Evolutionary conservation across 53 echinoderm and acorn worm genomes (phyloP).

Genomic region (Actinopyga echinites): DNA sequence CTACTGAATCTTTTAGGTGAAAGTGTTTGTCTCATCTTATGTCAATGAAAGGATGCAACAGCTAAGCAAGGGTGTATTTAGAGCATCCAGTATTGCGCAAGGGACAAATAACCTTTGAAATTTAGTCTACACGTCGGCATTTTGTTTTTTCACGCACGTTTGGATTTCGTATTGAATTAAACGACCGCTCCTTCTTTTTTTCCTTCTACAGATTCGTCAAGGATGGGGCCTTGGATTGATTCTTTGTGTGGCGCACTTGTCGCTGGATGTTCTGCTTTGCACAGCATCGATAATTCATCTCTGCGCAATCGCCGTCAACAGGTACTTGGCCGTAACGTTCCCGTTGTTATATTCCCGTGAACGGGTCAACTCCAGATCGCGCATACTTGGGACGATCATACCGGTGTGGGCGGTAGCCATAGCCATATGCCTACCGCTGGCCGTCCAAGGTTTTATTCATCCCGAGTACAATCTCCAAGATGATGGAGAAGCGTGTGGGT

Average conservation of each 20-base stretch:
- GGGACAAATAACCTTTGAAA: too few species aligned
- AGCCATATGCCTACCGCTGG: conserved; percentile 77
- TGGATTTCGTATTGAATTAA: too few species aligned
- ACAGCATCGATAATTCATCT: conserved; percentile 98
- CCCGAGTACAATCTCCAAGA: conserved; percentile 81
- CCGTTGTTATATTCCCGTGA: conserved; percentile 94
- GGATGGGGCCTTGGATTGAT: conserved; percentile 90
- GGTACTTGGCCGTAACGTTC: conserved; percentile 97
- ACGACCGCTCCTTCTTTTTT: neutral
- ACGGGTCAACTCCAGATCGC: conserved; percentile 84
- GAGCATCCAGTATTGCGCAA: too few species aligned
- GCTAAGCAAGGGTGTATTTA: too few species aligned
- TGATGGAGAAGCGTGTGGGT: conserved; percentile 84
- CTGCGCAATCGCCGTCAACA: conserved; percentile 99
- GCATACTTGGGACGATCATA: conserved; percentile 92
- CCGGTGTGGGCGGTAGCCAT: conserved; percentile 95
- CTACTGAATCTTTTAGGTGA: too few species aligned
- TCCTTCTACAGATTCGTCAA: conserved; percentile 74
- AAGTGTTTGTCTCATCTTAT: too few species aligned
- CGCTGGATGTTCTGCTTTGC: conserved; percentile 92
- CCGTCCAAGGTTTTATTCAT: conserved; percentile 81
- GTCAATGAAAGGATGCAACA: too few species aligned
- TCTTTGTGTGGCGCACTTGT: conserved; percentile 90
- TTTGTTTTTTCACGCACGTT: too few species aligned
- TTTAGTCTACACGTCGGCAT: too few species aligned